Conservation (phyloP, 2,888 invertebrate species). For the Andrena marginata region DNA sequence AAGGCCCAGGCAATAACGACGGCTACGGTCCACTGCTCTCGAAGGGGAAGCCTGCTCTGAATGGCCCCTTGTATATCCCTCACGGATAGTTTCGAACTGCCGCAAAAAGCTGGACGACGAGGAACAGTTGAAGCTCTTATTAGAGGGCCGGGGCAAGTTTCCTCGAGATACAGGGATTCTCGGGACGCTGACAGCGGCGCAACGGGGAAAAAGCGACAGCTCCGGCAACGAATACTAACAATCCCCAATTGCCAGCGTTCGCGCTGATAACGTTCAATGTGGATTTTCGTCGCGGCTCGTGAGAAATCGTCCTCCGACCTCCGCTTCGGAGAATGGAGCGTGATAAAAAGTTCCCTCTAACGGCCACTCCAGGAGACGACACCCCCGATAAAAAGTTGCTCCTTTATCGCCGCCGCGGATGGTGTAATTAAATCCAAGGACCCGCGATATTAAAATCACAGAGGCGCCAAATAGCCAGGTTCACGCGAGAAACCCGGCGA, state of each 20-base stretch:
- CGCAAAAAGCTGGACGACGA: slow-evolving; percentile 47
- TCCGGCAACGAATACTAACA: background rate
- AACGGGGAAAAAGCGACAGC: background rate
- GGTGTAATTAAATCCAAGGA: slow-evolving; percentile 36
- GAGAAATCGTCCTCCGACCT: background rate
- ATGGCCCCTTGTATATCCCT: slow-evolving; percentile 49
- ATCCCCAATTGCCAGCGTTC: slow-evolving; percentile 1
- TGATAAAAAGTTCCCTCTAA: slow-evolving; percentile 21
- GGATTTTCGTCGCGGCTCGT: background rate
- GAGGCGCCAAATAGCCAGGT: background rate
- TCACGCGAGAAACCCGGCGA: background rate
- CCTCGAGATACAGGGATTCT: background rate
- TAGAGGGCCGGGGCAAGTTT: background rate
- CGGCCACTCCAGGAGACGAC: background rate
- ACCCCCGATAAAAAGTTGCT: slow-evolving; percentile 18
- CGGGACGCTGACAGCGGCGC: background rate
- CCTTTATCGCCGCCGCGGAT: slow-evolving; percentile 3
- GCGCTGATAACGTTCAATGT: background rate
- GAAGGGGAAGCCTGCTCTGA: slow-evolving; percentile 59
- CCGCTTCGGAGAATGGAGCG: background rate
- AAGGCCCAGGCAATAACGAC: slow-evolving; percentile 26
- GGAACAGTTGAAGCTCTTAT: slow-evolving; percentile 41
- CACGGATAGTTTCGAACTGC: slow-evolving; percentile 40
- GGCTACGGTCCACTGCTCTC: slow-evolving; percentile 18
- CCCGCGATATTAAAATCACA: slow-evolving; percentile 15